phyloP scores from a whole-genome alignment of 2,113 vertebrate species.

The Acrocephalus kingi region DNA sequence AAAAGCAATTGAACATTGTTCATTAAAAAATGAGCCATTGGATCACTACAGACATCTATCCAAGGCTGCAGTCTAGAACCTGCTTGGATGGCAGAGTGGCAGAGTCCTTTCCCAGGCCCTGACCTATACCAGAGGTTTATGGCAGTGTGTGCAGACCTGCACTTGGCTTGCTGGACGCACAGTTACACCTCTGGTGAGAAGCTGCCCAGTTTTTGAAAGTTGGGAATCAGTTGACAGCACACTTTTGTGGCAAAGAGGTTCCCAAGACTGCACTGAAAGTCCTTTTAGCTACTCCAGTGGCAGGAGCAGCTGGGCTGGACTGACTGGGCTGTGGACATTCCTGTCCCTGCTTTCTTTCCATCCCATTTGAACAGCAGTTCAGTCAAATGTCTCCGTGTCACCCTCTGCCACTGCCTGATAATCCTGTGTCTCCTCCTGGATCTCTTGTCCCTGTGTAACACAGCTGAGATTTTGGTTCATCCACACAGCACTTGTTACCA shows the following conservation, averaged over 20 bases:
- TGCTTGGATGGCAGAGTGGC: not conserved
- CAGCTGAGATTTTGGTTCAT: not conserved
- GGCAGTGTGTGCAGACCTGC: not conserved
- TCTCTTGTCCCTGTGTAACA: not conserved
- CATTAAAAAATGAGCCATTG: not conserved
- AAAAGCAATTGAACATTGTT: not conserved
- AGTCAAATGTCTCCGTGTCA: not conserved
- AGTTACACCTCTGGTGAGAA: not conserved
- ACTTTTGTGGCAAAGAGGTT: not conserved
- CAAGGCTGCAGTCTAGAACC: not conserved
- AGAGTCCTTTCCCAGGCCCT: not conserved
- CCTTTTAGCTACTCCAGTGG: no score
- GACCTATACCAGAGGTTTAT: rapidly evolving
- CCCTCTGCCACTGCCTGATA: not conserved
- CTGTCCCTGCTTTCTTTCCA: not conserved
- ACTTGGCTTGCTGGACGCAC: not conserved
- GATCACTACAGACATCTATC: not conserved
- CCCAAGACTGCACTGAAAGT: not conserved
- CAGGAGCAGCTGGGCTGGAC: not conserved
- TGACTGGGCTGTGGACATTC: not conserved
- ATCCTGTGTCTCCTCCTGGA: not conserved
- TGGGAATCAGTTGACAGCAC: not conserved
- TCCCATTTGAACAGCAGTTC: not conserved
- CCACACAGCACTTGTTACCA: not conserved
- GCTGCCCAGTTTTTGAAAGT: rapidly evolving